phyloP scores from a whole-genome alignment of 2,888 invertebrate genomes.

The Drosophila niveifrons region DNA sequence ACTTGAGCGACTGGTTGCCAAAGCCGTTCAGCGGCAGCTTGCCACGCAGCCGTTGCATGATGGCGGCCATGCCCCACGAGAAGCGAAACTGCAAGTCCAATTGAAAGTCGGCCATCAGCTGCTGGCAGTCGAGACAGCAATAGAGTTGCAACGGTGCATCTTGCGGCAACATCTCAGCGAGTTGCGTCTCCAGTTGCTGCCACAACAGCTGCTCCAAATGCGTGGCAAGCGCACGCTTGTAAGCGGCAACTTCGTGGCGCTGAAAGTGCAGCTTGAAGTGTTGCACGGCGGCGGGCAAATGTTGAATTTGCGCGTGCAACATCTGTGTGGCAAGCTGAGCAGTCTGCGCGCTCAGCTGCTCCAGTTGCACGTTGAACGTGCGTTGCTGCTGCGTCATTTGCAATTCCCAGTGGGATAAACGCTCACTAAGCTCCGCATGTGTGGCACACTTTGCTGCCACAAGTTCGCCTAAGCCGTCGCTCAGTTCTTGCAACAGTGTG shows the following conservation, averaged over 20 bases:
- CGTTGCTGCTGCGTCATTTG: conserved; percentile 93
- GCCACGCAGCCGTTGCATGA: conserved; percentile 94
- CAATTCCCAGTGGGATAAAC: conserved; percentile 93
- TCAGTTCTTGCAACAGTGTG: conserved; percentile 89
- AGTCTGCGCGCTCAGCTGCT: conserved; percentile 96
- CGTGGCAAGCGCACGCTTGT: conserved; percentile 95
- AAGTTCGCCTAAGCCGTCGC: conserved; percentile 87
- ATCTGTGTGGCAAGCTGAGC: conserved; percentile 95
- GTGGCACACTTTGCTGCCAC: conserved; percentile 87
- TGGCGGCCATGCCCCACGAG: conserved; percentile 95
- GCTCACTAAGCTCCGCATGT: conserved; percentile 90
- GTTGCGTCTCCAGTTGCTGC: conserved; percentile 91
- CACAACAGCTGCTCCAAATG: conserved; percentile 96
- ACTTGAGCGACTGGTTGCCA: conserved; percentile 59
- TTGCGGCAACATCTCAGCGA: conserved; percentile 91
- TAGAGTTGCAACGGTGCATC: conserved; percentile 93
- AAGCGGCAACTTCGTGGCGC: conserved; percentile 91
- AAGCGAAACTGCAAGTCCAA: conserved; percentile 98
- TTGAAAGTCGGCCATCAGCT: conserved; percentile 97
- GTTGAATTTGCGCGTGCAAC: conserved; percentile 97
- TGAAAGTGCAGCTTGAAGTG: conserved; percentile 95
- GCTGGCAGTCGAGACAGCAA: conserved; percentile 96
- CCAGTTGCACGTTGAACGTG: conserved; percentile 97
- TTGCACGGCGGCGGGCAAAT: conserved; percentile 95
- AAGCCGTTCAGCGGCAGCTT: conserved; percentile 83